Evolutionary conservation across 2,888 invertebrate species (phyloP).

Genomic region (Leptopilina drosophilae): DNA sequence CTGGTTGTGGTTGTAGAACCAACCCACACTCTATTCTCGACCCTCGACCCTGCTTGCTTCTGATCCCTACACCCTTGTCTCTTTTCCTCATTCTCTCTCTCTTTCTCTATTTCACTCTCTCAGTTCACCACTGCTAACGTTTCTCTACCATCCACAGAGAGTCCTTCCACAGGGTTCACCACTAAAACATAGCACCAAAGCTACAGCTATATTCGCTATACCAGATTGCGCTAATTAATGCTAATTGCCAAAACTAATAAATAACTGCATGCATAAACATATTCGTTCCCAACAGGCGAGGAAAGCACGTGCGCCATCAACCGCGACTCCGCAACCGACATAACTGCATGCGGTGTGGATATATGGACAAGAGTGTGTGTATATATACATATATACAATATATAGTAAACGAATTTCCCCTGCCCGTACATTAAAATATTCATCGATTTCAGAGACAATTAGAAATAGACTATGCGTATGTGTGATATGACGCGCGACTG

Average conservation of each 20-base stretch:
- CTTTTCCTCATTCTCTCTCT: conserved; percentile 4
- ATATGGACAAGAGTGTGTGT: conserved; percentile 41
- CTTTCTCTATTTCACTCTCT: background rate
- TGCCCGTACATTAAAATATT: conserved; percentile 66
- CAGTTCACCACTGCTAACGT: background rate
- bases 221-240: conserved; percentile 75
- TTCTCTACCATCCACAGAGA: conserved; percentile 30
- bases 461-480: conserved; percentile 49
- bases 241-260: conserved; percentile 74
- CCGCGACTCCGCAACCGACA: conserved; percentile 38
- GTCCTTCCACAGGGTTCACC: conserved; percentile 51
- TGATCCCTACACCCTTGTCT: conserved; percentile 42
- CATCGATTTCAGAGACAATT: conserved; percentile 70
- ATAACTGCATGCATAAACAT: conserved; percentile 73
- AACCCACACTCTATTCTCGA: conserved; percentile 40
- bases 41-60: conserved; percentile 17
- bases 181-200: conserved; percentile 62
- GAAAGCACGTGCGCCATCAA: conserved; percentile 47
- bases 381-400: too few relatives aligned
- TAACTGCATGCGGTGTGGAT: conserved; percentile 43
- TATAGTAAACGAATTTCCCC: background rate
- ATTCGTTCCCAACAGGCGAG: conserved; percentile 59
- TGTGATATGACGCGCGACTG: too few relatives aligned
- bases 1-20: conserved; percentile 53
- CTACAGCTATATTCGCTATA: conserved; percentile 52